Evolutionary conservation across 2,797 vertebrate genomes (phyloP).

Genomic region (Anabas testudineus): DNA sequence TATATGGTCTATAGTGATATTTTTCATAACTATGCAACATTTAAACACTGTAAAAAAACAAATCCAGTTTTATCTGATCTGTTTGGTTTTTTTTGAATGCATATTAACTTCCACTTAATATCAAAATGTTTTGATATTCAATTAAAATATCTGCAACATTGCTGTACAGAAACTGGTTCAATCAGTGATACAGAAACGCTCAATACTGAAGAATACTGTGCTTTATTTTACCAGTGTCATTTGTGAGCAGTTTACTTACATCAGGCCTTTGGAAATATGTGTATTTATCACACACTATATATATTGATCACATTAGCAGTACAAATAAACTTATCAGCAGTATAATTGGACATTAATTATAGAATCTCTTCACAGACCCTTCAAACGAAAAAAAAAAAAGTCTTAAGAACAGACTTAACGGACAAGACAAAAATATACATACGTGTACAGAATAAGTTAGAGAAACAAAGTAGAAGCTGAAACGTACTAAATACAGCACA

Average conservation of each 20-base stretch:
- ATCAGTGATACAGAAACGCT: background rate
- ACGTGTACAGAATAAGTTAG: constrained; percentile 67
- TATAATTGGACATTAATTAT: background rate
- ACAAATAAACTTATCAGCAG: constrained; percentile 10
- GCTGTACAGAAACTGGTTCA: background rate
- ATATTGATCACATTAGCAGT: background rate
- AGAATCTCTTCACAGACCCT: background rate
- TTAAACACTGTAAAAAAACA: background rate
- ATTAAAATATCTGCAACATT: background rate
- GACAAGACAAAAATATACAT: constrained; percentile 39
- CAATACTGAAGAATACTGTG: constrained; percentile 1
- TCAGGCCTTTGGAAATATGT: constrained; percentile 14
- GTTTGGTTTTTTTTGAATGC: too few relatives aligned
- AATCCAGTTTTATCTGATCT: background rate
- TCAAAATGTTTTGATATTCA: background rate
- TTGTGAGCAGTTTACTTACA: background rate
- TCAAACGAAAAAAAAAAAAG: background rate
- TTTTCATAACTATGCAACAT: background rate
- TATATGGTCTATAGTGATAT: background rate
- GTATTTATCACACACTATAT: background rate
- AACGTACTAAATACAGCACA: constrained; percentile 41
- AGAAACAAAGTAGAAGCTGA: constrained; percentile 36
- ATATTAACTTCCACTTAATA: too few relatives aligned
- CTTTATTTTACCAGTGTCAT: constrained; percentile 43
- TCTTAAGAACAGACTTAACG: constrained; percentile 10